phyloP scores from a whole-genome alignment of 1,140 invertebrate genomes.

The Bombyx mandarina region DNA sequence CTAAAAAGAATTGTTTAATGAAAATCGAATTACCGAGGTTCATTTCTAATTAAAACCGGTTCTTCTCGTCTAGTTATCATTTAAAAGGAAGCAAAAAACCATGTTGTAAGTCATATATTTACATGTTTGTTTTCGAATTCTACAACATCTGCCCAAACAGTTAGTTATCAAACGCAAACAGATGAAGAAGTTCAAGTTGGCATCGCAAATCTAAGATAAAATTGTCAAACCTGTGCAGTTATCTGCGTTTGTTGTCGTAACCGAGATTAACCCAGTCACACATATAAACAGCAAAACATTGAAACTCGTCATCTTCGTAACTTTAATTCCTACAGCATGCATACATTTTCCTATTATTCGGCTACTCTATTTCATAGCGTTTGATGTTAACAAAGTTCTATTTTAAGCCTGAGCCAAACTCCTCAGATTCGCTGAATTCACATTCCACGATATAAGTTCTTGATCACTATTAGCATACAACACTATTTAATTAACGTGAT shows the following conservation, averaged over 20 bases:
- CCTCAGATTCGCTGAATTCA: slow-evolving; percentile 14
- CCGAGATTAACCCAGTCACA: slow-evolving; percentile 25
- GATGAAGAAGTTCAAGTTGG: slow-evolving; percentile 5
- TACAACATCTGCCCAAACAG: slow-evolving; percentile 5
- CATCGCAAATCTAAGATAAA: slow-evolving; percentile 22
- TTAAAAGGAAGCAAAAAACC: no score
- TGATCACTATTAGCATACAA: slow-evolving; percentile 41
- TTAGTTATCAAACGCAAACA: slow-evolving; percentile 8
- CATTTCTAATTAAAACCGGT: no score
- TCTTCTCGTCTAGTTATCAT: no score
- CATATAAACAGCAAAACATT: slow-evolving; percentile 24
- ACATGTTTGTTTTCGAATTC: no score
- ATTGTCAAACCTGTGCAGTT: slow-evolving; percentile 40
- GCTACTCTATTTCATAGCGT: slow-evolving; percentile 18
- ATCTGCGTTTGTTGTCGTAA: slow-evolving; percentile 18
- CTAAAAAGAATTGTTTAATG: no score
- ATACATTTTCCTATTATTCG: slow-evolving; percentile 11
- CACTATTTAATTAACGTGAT: slow-evolving; percentile 32
- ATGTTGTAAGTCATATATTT: no score
- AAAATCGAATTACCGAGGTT: no score
- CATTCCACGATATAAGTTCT: slow-evolving; percentile 29
- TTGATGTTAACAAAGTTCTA: slow-evolving; percentile 27
- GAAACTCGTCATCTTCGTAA: slow-evolving; percentile 30
- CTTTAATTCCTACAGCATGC: slow-evolving; percentile 7
- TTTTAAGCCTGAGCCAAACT: slow-evolving; percentile 24